Conservation (phyloP, 2,113 vertebrate species). For the Lichenostomus cassidix region DNA sequence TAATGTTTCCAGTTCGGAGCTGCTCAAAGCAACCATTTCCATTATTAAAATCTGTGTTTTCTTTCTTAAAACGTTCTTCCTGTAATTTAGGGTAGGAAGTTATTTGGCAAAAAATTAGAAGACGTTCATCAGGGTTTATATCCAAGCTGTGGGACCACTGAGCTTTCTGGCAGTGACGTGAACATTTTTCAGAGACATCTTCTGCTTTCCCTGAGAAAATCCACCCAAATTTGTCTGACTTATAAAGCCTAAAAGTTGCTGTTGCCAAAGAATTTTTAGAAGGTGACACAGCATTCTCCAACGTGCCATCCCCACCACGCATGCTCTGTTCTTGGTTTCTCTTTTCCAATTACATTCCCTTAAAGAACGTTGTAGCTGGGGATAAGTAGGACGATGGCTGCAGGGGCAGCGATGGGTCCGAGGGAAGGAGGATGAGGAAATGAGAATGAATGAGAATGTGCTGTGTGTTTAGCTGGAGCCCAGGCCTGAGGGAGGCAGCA, state of each 20-base stretch:
- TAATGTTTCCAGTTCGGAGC: background rate
- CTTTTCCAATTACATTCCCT: constrained; percentile 2
- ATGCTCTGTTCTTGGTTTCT: constrained; percentile 7
- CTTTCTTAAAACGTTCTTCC: constrained; percentile 19
- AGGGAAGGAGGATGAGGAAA: background rate
- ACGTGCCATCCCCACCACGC: constrained; percentile 3
- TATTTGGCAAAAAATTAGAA: constrained; percentile 45
- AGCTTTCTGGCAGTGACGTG: constrained; percentile 49
- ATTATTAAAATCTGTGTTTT: constrained; percentile 19
- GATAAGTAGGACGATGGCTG: constrained; percentile 30
- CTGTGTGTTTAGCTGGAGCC: background rate
- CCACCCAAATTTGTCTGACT: constrained; percentile 51
- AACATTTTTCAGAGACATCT: constrained; percentile 34
- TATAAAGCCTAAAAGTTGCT: constrained; percentile 44
- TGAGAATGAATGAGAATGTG: too few relatives aligned
- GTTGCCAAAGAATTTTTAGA: constrained; percentile 66
- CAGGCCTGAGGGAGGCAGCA: background rate
- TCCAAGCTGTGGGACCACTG: constrained; percentile 40
- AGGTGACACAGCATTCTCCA: constrained; percentile 59
- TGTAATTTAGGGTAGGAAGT: constrained; percentile 28
- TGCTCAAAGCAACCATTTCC: background rate
- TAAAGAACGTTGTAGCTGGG: background rate
- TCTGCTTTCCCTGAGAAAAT: constrained; percentile 55
- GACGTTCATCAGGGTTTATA: constrained; percentile 6
- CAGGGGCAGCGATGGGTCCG: background rate